Evolutionary conservation across 1,140 invertebrate genomes (phyloP).

Genomic region (Platyscapa corneri): DNA sequence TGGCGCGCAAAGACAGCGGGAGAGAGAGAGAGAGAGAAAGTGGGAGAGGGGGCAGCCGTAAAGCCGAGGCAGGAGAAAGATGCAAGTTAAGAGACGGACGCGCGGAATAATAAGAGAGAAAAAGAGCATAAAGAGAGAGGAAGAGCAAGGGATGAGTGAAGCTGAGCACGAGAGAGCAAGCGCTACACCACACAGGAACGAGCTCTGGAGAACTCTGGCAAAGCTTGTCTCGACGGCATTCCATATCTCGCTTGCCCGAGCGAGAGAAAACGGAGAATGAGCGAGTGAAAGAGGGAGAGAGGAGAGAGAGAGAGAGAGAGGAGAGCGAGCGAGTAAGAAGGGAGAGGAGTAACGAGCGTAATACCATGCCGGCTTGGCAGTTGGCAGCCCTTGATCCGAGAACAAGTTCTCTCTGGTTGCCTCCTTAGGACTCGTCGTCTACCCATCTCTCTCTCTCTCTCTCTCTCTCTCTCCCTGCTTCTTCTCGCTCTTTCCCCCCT

Average conservation of each 20-base stretch:
- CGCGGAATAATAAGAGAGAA: constrained; percentile 52
- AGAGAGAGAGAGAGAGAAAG: neutral
- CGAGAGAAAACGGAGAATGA: constrained; percentile 28
- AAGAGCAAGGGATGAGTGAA: constrained; percentile 39
- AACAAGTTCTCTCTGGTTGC: constrained; percentile 45
- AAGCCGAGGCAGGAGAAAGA: constrained; percentile 32
- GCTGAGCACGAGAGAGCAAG: constrained; percentile 30
- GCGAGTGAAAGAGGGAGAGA: constrained; percentile 1
- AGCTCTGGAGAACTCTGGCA: constrained; percentile 24
- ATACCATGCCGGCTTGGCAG: constrained; percentile 41
- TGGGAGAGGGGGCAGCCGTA: too few relatives aligned
- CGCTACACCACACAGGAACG: constrained; percentile 28
- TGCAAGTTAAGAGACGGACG: constrained; percentile 51
- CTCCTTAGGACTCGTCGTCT: constrained; percentile 19
- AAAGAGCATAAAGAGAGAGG: constrained; percentile 29
- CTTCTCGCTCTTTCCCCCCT: constrained; percentile 13
- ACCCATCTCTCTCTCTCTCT: constrained; percentile 28
- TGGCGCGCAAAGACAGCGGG: constrained; percentile 5
- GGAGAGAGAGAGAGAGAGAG: constrained; percentile 39
- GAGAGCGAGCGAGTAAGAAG: constrained; percentile 5
- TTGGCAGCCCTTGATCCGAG: constrained; percentile 54
- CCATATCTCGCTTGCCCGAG: constrained; percentile 56
- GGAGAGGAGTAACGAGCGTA: constrained; percentile 40
- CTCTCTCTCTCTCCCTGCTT: neutral
- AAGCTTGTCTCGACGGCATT: constrained; percentile 60